These are phyloP conservation scores for Poecilia gillii DNA, from an alignment of 2,797 vertebrate genomes.

Conservation along the genomic window DNA sequence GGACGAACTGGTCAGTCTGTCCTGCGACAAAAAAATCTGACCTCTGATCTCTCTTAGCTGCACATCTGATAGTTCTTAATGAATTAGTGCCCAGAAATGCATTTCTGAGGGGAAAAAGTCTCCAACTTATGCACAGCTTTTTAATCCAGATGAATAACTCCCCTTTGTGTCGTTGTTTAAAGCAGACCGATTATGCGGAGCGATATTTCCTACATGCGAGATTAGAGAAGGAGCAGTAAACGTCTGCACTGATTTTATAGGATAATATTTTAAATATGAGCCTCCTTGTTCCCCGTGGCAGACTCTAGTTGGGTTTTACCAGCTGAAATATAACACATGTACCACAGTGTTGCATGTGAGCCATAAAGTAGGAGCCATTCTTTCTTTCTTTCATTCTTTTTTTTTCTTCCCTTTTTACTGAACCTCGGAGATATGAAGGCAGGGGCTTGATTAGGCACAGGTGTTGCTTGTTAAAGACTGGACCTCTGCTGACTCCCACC, in stretches of 20 bases:
- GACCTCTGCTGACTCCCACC: conserved; percentile 51
- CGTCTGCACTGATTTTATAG: conserved; percentile 22
- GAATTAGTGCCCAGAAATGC: neutral
- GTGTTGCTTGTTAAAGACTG: conserved; percentile 56
- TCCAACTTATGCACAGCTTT: neutral
- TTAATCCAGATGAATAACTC: neutral
- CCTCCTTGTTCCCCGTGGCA: conserved; percentile 10
- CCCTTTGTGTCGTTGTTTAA: neutral
- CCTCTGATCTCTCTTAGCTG: neutral
- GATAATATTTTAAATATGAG: conserved; percentile 18
- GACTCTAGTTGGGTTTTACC: conserved; percentile 1
- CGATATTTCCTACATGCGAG: conserved; percentile 1
- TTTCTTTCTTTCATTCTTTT: conserved; percentile 8
- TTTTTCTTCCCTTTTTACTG: conserved; percentile 39
- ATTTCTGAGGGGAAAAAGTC: neutral
- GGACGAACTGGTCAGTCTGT: neutral
- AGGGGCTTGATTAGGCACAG: conserved; percentile 55
- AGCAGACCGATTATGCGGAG: neutral
- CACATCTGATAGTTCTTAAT: neutral
- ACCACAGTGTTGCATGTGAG: conserved; percentile 22
- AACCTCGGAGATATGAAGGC: conserved; percentile 47
- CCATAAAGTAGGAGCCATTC: conserved; percentile 29
- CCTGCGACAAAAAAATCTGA: neutral
- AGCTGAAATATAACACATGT: conserved; percentile 36
- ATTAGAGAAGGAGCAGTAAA: conserved; percentile 4